A percentile compares a stretch with the other conserved stretches of the same genome.
Evolutionary conservation across 2,797 vertebrate genomes (phyloP).

Genomic region (Myotis findleyi): DNA sequence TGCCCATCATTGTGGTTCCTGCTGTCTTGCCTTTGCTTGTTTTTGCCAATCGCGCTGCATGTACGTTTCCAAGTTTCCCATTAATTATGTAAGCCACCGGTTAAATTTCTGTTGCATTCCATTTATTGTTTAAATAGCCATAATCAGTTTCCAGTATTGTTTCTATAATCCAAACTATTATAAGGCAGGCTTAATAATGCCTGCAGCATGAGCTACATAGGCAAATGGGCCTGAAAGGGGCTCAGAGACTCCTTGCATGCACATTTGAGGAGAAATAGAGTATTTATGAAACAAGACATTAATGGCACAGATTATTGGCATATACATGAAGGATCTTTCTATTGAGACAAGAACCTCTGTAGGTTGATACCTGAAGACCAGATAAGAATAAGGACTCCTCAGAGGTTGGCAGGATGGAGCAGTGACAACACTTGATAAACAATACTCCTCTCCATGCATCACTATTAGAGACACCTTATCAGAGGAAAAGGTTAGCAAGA

Average conservation of each 20-base stretch:
- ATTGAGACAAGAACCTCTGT: not conserved
- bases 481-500: not conserved
- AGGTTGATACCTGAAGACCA: not conserved
- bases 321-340: not conserved
- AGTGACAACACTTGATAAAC: not conserved
- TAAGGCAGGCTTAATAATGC: not conserved
- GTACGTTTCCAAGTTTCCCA: not conserved
- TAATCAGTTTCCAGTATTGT: not conserved
- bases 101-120: not conserved
- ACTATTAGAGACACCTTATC: not conserved
- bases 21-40: not conserved
- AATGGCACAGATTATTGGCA: not conserved
- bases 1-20: accelerated
- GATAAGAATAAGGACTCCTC: not conserved
- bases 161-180: not conserved
- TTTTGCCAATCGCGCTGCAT: not conserved
- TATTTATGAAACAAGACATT: not conserved
- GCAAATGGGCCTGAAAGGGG: not conserved
- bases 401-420: not conserved
- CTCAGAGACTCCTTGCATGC: not conserved
- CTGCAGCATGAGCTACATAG: no score
- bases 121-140: not conserved
- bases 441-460: not conserved
- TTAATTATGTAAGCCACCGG: not conserved
- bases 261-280: not conserved